Evolutionary conservation across 1,140 invertebrate genomes (phyloP).

Genomic region (Hypothenemus hampei): DNA sequence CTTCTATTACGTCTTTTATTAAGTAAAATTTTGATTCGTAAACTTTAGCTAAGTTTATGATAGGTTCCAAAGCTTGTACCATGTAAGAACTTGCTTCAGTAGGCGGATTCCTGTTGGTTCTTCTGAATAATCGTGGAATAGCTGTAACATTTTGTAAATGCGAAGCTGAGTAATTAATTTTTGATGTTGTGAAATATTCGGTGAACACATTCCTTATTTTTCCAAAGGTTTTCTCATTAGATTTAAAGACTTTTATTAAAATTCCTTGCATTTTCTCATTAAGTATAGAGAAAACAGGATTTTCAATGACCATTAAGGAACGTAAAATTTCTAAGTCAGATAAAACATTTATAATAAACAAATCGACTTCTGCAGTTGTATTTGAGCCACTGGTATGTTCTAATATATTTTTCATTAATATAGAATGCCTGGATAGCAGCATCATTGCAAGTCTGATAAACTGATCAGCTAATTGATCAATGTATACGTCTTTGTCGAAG

Average conservation of each 20-base stretch:
- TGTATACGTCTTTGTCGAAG: slow-evolving; percentile 36
- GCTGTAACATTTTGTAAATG: slow-evolving; percentile 76
- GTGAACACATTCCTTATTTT: slow-evolving; percentile 49
- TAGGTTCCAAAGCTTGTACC: slow-evolving; percentile 58
- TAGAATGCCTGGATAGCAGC: slow-evolving; percentile 37
- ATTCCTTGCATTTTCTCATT: slow-evolving; percentile 25
- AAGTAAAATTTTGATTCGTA: slow-evolving; percentile 49
- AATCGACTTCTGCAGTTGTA: slow-evolving; percentile 19
- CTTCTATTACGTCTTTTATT: slow-evolving; percentile 26
- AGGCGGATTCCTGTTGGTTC: slow-evolving; percentile 85
- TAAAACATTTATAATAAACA: slow-evolving; percentile 35
- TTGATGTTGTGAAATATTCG: slow-evolving; percentile 49
- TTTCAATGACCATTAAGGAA: slow-evolving; percentile 25
- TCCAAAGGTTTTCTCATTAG: slow-evolving; percentile 46
- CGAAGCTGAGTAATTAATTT: slow-evolving; percentile 51
- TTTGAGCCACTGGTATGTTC: slow-evolving; percentile 21
- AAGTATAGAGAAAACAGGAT: slow-evolving; percentile 34
- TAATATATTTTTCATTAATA: slow-evolving; percentile 31
- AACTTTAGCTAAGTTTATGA: slow-evolving; percentile 57
- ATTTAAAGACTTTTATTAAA: slow-evolving; percentile 31
- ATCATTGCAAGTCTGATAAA: slow-evolving; percentile 40
- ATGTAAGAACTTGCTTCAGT: slow-evolving; percentile 75
- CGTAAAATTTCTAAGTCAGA: slow-evolving; percentile 33
- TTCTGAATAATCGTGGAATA: slow-evolving; percentile 85
- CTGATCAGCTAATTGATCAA: slow-evolving; percentile 39